A percentile compares a stretch with the other conserved stretches of the same genome.
Evolutionary conservation across 53 echinoderm and acorn worm species (phyloP).

Genomic region (Stichopus horrens): DNA sequence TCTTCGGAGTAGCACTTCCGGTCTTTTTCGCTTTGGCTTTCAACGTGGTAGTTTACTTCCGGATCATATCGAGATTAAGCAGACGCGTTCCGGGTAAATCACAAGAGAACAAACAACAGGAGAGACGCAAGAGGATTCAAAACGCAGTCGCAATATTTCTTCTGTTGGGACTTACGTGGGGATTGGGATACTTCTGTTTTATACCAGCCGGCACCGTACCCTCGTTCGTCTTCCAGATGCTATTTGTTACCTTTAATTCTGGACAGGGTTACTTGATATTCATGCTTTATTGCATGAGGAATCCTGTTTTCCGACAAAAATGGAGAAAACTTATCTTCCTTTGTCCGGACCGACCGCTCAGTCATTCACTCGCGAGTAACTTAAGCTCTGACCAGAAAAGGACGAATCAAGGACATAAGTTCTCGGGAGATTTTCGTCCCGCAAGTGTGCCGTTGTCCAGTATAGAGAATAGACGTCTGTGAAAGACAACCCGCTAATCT

Average conservation of each 20-base stretch:
- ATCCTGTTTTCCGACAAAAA: constrained; percentile 59
- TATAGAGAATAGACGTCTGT: not conserved
- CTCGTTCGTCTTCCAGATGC: constrained; percentile 66
- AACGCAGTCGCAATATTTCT: constrained; percentile 70
- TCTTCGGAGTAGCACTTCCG: constrained; percentile 66
- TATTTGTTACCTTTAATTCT: constrained; percentile 80
- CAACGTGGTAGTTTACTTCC: constrained; percentile 71
- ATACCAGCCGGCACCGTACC: constrained; percentile 45
- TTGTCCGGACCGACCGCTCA: constrained; percentile 20
- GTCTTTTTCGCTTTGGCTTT: constrained; percentile 68
- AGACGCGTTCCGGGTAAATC: constrained; percentile 44
- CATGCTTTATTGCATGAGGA: constrained; percentile 85
- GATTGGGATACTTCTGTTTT: constrained; percentile 71
- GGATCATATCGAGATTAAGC: constrained; percentile 60
- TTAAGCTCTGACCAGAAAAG: not conserved
- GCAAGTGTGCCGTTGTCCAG: not conserved
- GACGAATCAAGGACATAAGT: not conserved
- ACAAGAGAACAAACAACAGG: not conserved
- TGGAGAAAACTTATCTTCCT: constrained; percentile 48
- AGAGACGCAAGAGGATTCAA: constrained; percentile 58
- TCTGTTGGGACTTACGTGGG: constrained; percentile 85
- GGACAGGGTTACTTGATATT: constrained; percentile 87
- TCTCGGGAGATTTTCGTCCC: not conserved
- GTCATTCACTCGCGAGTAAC: not conserved
- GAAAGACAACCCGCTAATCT: not conserved